Evolutionary conservation across 2,113 vertebrate species (phyloP), one percentile per base, ranked within the genome.

Genomic region (Corythornis cristatus): DNA sequence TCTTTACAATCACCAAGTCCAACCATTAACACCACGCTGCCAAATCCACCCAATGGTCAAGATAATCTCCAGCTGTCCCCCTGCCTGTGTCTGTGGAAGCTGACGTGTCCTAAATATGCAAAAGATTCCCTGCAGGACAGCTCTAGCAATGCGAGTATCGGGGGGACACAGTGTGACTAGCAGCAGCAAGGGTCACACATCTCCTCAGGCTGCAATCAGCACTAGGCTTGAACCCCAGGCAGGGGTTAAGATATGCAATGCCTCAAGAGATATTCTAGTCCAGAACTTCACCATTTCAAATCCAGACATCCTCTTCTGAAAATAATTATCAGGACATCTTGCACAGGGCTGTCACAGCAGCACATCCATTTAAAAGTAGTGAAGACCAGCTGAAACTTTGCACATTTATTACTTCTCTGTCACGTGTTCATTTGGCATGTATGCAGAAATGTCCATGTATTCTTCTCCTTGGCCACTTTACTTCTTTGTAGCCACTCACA

Each of bases 361-460:
- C 26, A 66, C 40, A 33, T 37, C 15, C 22, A 21, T 68, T 77
- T 73, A 53, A 18, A 79, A 48, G 6, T 6, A 5, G 3, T 16
- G 53, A 70, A 66, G 23, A 35, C 28, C 46, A 26, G 3, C 40
- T 76, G 46, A 91, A 88, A 53, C 9, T 61, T 31, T 16, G 7
- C 60, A 72, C 28, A 61, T 70, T 78, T n/a, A 12, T 35, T 57
- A 57, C 11, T 57, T 61, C 37, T 53, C 71, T 19, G 9, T 73
- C 45, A 40, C 31, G 21, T 68, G n/a, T 66, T 90, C 60, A 43
- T 61, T 84, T 78, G 64, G 16, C 12, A 7, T 1, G 5, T 35
- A 4, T 26, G 15, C 53, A 21, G 46, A 85, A 66, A 79, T 3
- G 4, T 6, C 58, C 25, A 23, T 0, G 0, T 31, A 12, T 4